Evolutionary conservation across 2,888 invertebrate genomes (phyloP).

Genomic region (Euclidia mi): DNA sequence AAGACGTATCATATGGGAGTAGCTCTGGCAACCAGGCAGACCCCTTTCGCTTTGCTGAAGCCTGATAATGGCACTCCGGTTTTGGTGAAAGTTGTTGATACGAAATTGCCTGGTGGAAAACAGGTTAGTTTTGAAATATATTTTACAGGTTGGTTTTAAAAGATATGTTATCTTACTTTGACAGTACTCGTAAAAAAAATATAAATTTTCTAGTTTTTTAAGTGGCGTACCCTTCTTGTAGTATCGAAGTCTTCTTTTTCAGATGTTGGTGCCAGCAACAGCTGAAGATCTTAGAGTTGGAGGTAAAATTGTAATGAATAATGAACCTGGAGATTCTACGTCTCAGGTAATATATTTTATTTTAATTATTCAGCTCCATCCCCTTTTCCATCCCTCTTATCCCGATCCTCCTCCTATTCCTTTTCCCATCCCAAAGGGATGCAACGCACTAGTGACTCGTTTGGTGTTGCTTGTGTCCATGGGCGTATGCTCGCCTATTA

Average conservation of each 20-base stretch:
- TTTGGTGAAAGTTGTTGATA: conserved; percentile 92
- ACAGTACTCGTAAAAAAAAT: no score
- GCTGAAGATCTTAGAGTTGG: conserved; percentile 92
- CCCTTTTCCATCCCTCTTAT: no score
- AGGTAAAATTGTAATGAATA: conserved; percentile 90
- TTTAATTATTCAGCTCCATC: no score
- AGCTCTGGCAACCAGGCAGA: conserved; percentile 91
- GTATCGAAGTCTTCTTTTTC: conserved; percentile 8
- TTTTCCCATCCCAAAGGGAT: no score
- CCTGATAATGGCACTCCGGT: conserved; percentile 92
- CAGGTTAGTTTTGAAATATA: conserved; percentile 70
- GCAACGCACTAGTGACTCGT: no score
- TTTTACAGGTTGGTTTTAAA: no score
- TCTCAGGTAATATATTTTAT: conserved; percentile 62
- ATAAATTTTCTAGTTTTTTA: no score
- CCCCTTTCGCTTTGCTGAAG: conserved; percentile 92
- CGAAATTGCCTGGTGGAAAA: conserved; percentile 83
- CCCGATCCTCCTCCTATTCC: no score
- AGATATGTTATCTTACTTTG: no score
- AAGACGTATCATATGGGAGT: conserved; percentile 93
- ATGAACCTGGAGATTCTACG: conserved; percentile 59
- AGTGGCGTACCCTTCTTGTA: background rate
- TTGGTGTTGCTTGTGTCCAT: no score
- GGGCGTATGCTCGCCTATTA: no score
- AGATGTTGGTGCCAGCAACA: conserved; percentile 93